Conservation (phyloP, 2,797 vertebrate genomes). For the Monodelphis domestica region DNA sequence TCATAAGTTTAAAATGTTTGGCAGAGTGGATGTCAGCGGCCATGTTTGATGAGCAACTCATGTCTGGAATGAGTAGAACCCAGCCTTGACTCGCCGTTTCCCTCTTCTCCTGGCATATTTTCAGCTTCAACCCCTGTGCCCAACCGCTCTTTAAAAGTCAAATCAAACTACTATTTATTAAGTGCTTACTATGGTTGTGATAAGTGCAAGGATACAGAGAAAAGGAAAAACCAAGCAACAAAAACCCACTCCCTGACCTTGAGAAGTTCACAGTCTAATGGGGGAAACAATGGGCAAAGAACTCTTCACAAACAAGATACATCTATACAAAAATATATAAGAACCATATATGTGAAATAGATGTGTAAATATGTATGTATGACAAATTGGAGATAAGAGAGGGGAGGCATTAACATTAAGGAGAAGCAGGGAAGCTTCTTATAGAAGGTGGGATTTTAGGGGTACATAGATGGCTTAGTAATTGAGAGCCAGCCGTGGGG, state of each 20-base stretch:
- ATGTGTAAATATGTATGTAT: no score
- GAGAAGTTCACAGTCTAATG: neutral
- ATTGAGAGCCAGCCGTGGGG: no score
- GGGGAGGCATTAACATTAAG: neutral
- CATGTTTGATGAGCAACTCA: neutral
- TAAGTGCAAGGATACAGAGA: neutral
- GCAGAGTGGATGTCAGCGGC: neutral
- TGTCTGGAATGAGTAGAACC: neutral
- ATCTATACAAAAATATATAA: no score
- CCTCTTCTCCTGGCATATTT: neutral
- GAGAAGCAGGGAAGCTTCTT: neutral
- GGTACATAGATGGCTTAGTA: neutral
- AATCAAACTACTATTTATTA: neutral
- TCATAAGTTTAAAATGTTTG: neutral
- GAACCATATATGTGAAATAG: no score
- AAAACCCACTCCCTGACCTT: neutral
- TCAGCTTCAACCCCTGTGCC: neutral
- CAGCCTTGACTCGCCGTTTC: neutral
- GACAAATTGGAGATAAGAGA: neutral
- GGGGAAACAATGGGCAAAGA: neutral
- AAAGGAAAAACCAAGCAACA: no score
- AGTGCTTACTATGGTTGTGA: neutral
- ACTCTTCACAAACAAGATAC: neutral
- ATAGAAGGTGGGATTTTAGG: neutral
- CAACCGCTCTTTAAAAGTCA: neutral